Evolutionary conservation across 2,797 vertebrate genomes (phyloP), one percentile per base, ranked within the genome.

Genomic region (Tympanoctomys barrerae): DNA sequence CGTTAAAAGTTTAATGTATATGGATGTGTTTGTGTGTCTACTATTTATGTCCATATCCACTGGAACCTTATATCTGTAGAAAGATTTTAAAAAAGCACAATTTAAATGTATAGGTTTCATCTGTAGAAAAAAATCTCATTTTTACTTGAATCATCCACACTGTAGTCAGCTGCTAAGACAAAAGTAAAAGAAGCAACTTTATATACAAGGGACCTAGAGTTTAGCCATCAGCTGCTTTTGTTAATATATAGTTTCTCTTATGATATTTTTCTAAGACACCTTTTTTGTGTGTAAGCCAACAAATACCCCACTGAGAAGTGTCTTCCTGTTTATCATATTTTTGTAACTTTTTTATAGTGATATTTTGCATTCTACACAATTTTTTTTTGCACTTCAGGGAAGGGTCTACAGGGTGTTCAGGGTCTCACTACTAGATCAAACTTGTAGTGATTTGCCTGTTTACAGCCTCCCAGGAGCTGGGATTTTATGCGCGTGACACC

Each of bases 171-270:
- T 95, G 91, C 94, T 80, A 16, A 77, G 62, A 94, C 57, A 85
- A 84, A 96, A 90, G 79, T 71, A 87, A 94, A 95, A 83, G 21
- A 80, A 89, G 84, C 86, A 39, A 79, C 81, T 49, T 16, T 96
- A 85, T 88, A 94, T 94, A 96, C 14, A 90, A 94, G 85, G 78
- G 36, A 36, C 61, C 64, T 71, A 79, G 89, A 86, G 78, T 93
- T 96, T 82, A 96, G 84, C 46, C 81, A n/a, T 96, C 93, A 96
- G 88, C 90, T 92, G 78, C 75, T 78, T 97, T 93, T 73, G 57
- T 80, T 96, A 96, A 96, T 75, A 86, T 88, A 11, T 49, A 71
- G n/a, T 93, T 94, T 97, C 78, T 93, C n/a, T 92, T 95, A 52
- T 89, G 62, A 75, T 82, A 18, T 62, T 94, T 96, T 78, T 88